phyloP scores from a whole-genome alignment of 2,797 vertebrate genomes.

The Mergus octosetaceus region DNA sequence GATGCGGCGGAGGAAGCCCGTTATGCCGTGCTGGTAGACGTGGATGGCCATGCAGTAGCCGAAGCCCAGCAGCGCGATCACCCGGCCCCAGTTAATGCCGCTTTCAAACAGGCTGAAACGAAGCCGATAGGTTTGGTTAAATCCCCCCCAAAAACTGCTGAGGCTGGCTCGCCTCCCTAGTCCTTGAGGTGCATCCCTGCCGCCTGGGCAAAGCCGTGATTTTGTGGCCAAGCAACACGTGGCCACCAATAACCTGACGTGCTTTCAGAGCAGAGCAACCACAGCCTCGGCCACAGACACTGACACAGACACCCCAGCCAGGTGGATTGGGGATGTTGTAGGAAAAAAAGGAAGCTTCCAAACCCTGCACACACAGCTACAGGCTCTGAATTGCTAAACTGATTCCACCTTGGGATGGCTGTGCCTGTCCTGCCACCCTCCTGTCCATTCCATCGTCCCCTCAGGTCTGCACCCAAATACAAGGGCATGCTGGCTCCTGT shows the following conservation, averaged over 20 bases:
- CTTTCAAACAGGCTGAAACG: slow-evolving; percentile 80
- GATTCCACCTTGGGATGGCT: neutral
- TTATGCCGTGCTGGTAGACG: slow-evolving; percentile 75
- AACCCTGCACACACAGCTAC: neutral
- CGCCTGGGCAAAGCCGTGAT: accelerated
- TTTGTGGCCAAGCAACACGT: neutral
- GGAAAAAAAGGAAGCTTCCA: neutral
- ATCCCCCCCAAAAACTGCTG: accelerated
- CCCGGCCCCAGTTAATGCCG: slow-evolving; percentile 83
- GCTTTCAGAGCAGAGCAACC: neutral
- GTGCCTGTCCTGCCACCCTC: neutral
- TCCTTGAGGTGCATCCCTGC: neutral
- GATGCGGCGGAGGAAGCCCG: slow-evolving; percentile 77
- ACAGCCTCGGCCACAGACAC: accelerated
- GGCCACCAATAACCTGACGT: neutral
- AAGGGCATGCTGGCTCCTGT: neutral
- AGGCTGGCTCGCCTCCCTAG: neutral
- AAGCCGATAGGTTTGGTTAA: neutral
- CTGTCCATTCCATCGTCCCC: neutral
- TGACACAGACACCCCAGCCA: neutral
- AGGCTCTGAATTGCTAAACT: neutral
- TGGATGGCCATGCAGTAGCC: slow-evolving; percentile 83
- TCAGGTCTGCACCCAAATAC: accelerated
- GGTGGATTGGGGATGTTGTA: neutral
- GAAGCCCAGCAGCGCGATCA: slow-evolving; percentile 81